Conservation (phyloP, 2,113 vertebrate genomes). For the Gasterosteus aculeatus region DNA sequence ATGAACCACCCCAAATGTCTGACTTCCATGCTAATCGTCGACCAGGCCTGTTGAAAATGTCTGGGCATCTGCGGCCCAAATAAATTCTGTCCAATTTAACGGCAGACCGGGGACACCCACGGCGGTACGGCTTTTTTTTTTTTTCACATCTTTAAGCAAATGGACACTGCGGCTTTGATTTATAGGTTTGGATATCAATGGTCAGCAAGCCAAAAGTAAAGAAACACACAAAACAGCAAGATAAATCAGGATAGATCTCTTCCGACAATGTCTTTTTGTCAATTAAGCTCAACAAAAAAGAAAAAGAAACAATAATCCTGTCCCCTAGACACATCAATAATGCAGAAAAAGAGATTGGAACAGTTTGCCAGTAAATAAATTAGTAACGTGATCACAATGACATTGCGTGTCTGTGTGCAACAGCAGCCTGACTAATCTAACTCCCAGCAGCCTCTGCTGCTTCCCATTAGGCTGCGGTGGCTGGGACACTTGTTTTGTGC, state of each 20-base stretch:
- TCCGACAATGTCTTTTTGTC: constrained; percentile 10
- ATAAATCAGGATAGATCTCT: constrained; percentile 2
- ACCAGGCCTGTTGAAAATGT: constrained; percentile 12
- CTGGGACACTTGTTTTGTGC: constrained; percentile 66
- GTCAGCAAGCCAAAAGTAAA: background rate
- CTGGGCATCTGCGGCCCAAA: constrained; percentile 38
- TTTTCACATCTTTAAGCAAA: background rate
- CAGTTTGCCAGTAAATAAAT: constrained; percentile 39
- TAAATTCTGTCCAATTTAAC: constrained; percentile 17
- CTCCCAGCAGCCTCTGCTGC: constrained; percentile 46
- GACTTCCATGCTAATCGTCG: constrained; percentile 28
- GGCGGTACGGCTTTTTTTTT: background rate
- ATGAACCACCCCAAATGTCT: constrained; percentile 34
- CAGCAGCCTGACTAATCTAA: constrained; percentile 36
- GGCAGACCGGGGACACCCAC: background rate
- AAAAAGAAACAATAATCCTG: background rate
- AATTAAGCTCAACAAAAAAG: constrained; percentile 15
- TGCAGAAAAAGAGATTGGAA: constrained; percentile 6
- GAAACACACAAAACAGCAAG: background rate
- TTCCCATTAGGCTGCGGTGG: constrained; percentile 60
- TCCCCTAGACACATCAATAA: constrained; percentile 40
- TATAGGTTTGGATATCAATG: background rate
- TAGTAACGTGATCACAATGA: constrained; percentile 47
- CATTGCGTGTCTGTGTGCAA: constrained; percentile 29
- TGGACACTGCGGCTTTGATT: background rate